Evolutionary conservation across 2,888 invertebrate genomes (phyloP).

Genomic region (Tineola bisselliella): DNA sequence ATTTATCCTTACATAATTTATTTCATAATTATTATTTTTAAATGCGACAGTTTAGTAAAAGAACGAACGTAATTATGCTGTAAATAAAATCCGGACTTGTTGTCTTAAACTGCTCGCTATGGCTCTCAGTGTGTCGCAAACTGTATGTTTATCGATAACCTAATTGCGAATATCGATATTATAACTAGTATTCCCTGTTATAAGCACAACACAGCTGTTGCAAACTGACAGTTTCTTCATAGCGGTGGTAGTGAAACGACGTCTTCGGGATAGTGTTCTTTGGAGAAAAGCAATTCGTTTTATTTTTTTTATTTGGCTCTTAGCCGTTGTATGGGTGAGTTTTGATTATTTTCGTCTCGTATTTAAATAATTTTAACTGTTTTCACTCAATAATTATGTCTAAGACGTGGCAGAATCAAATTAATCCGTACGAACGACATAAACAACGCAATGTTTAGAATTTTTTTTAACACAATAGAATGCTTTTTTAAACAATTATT

Average conservation of each 20-base stretch:
- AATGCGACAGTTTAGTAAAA: too few relatives aligned
- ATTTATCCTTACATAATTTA: too few relatives aligned
- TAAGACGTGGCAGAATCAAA: background rate
- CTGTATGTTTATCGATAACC: too few relatives aligned
- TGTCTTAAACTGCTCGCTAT: too few relatives aligned
- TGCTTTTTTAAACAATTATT: too few relatives aligned
- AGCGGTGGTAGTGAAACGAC: conserved; percentile 36
- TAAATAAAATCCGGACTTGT: too few relatives aligned
- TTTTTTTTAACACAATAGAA: background rate
- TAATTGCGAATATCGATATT: background rate
- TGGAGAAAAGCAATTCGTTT: conserved; percentile 48
- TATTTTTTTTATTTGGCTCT: conserved; percentile 69
- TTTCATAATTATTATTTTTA: too few relatives aligned
- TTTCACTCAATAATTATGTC: background rate
- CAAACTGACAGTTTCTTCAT: conserved; percentile 44
- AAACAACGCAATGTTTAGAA: background rate
- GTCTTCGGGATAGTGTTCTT: conserved; percentile 47
- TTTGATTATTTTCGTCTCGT: too few relatives aligned
- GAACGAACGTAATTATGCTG: too few relatives aligned
- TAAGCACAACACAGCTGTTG: background rate
- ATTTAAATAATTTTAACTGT: background rate
- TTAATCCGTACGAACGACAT: background rate
- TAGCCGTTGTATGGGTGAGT: conserved; percentile 70
- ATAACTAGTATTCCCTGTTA: background rate
- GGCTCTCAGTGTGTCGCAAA: too few relatives aligned